phyloP scores from a whole-genome alignment of 2,888 invertebrate species.

The Pristionchus japonicus region DNA sequence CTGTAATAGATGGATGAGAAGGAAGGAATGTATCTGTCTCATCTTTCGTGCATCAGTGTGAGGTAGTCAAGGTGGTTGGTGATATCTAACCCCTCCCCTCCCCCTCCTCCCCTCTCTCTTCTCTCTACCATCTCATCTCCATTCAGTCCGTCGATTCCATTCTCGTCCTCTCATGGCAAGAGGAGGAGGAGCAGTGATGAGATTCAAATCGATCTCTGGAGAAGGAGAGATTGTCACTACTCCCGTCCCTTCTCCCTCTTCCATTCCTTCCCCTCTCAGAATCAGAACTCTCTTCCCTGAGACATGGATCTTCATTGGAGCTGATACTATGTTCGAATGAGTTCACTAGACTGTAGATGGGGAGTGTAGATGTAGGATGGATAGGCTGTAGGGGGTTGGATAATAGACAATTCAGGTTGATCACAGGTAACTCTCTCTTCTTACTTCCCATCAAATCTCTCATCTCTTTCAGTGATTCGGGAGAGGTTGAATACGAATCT shows the following conservation, averaged over 20 bases:
- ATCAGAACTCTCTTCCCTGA: constrained; percentile 30
- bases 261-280: neutral
- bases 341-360: neutral
- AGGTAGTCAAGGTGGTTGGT: constrained; percentile 12
- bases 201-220: neutral
- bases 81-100: neutral
- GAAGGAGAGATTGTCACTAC: neutral
- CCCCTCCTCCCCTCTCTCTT: neutral
- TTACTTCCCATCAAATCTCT: no score
- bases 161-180: constrained; percentile 9
- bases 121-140: neutral
- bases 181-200: neutral
- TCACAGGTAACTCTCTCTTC: neutral
- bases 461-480: constrained; percentile 77
- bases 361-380: neutral
- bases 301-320: constrained; percentile 37
- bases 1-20: neutral
- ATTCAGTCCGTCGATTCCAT: constrained; percentile 37
- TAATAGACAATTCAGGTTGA: neutral
- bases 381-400: neutral
- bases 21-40: neutral
- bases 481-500: constrained; percentile 79
- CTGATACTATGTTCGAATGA: neutral
- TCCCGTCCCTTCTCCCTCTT: neutral
- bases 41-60: constrained; percentile 1